Base-by-base conservation (phyloP, 1,140 invertebrate genomes). In the Aphaenogaster floridana region DNA sequence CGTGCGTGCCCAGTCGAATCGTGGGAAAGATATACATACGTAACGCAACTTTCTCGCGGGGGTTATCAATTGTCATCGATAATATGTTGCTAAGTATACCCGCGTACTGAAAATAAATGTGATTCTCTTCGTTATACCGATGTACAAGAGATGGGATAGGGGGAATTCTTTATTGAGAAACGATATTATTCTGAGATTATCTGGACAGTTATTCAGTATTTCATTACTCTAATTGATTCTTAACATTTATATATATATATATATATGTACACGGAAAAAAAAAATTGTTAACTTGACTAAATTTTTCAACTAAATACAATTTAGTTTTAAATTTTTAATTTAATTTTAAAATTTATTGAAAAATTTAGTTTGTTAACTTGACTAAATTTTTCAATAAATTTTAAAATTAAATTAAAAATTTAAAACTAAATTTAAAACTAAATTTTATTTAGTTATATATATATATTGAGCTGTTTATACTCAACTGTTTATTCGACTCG, bases 1-100 rank as follows among this genome's bases (percentile, higher is more conserved):
- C 88, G 86, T 90, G 89, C 80, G 86, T 90, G 50, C 50, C 50
- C 42, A 45, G 64, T 64, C 88, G 86, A 88, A 90, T 89, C 88
- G 89, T 90, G 88, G 86, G 89, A 90, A 89, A 88, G 79, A 71
- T 84, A 71, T 74, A 66, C 15, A 54, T 66, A 50, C 42, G 52
- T 13, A 17, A 54, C 59, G 76, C 34, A 57, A 64, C 80, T 90
- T 88, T 81, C 88, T 57, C 79, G 79, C 76, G 48, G 3, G 15
- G 84, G 74, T 91, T 91, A 91, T 91, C 87, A 36, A n/a, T 64
- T 17, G 48, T 66, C 68, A 86, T 86, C 68, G 21, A 54, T 64
- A 63, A 66, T 68, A 48, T 13, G 6, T 8, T 48, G 36, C 84
- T 59, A 50, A 52, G 13, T 50, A 21, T 21, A 9, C 8, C 34